These are phyloP conservation scores for Hippocampus kuda DNA, from an alignment of 2,797 vertebrate genomes.

Conservation along the genomic window DNA sequence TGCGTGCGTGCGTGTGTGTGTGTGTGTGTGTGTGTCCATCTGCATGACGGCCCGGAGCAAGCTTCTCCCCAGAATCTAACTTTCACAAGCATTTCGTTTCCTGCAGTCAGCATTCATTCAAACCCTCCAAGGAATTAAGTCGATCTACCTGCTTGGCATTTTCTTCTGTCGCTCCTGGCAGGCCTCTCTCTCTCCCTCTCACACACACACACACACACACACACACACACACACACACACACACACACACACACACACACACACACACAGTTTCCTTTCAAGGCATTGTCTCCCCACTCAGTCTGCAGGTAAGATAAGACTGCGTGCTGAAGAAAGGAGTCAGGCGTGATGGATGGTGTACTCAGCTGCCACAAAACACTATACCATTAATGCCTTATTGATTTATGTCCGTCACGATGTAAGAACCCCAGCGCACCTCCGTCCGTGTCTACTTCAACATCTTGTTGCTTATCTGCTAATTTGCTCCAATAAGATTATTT, in stretches of 20 bases:
- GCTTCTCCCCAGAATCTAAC: conserved; percentile 29
- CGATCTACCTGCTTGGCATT: conserved; percentile 48
- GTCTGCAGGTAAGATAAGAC: conserved; percentile 36
- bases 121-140: conserved; percentile 50
- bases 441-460: background rate
- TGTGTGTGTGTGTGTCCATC: background rate
- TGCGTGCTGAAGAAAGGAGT: conserved; percentile 27
- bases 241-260: background rate
- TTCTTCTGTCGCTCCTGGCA: conserved; percentile 36
- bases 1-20: background rate
- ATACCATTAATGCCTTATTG: conserved; percentile 44
- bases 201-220: background rate
- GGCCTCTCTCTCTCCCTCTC: background rate
- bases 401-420: conserved; percentile 39
- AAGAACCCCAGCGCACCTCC: conserved; percentile 16
- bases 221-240: background rate
- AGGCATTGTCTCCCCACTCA: conserved; percentile 32
- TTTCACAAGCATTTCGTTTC: conserved; percentile 53
- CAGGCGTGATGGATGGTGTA: conserved; percentile 44
- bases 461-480: conserved; percentile 31
- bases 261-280: conserved; percentile 24
- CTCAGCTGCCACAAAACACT: conserved; percentile 29
- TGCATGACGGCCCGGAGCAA: conserved; percentile 24
- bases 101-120: conserved; percentile 54
- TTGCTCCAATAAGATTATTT: conserved; percentile 16